phyloP scores from a whole-genome alignment of 2,113 vertebrate species.

The Probosciger aterrimus region DNA sequence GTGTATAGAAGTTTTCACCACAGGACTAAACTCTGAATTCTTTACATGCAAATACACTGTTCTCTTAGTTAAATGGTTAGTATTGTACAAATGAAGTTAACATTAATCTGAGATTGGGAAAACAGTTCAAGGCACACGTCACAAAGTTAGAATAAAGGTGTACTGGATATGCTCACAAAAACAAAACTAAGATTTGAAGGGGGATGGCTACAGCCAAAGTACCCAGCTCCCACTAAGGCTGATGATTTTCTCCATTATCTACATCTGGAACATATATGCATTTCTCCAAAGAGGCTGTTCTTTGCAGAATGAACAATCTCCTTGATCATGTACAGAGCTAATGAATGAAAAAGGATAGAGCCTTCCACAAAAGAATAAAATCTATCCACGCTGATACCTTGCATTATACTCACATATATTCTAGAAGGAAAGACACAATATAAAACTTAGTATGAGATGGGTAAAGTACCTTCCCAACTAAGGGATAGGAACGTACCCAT shows the following conservation, averaged over 20 bases:
- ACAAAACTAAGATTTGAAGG: not conserved
- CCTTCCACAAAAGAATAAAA: not conserved
- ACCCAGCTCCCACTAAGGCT: not conserved
- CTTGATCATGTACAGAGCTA: not conserved
- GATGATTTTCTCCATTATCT: not conserved
- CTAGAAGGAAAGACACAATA: not conserved
- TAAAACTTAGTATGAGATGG: not conserved
- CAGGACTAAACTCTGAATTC: not conserved
- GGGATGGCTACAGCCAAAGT: not conserved
- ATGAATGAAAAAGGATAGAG: not conserved
- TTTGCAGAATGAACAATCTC: not conserved
- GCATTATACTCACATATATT: not conserved
- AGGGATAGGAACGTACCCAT: not conserved
- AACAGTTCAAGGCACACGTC: not conserved
- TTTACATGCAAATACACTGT: not conserved
- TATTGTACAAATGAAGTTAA: not conserved
- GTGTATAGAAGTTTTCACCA: not conserved
- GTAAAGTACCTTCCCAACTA: not conserved
- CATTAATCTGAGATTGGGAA: not conserved
- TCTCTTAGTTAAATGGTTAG: not conserved
- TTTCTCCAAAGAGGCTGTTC: not conserved
- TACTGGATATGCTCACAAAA: not conserved
- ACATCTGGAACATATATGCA: fast-evolving
- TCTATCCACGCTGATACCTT: not conserved
- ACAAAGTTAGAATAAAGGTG: not conserved